These are phyloP conservation scores for Thymallus thymallus DNA, from an alignment of 2,113 vertebrate genomes.

Conservation along the genomic window DNA sequence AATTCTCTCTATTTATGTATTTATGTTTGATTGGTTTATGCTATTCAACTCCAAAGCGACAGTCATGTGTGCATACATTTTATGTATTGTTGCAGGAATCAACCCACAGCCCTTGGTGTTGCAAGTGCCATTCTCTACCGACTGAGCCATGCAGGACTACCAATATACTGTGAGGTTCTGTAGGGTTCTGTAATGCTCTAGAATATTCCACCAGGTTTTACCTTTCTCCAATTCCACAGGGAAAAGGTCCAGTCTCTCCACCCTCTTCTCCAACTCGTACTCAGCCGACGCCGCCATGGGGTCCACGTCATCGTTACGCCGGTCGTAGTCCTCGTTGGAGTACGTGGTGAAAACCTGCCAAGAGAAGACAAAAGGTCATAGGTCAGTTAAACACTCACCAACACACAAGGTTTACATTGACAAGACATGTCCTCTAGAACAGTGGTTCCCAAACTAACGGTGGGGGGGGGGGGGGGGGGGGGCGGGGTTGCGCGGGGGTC, in stretches of 20 bases:
- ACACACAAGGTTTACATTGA: not conserved
- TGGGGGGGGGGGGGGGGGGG: too few relatives aligned
- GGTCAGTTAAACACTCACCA: not conserved
- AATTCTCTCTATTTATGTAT: too few relatives aligned
- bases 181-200: conserved; percentile 19
- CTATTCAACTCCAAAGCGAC: too few relatives aligned
- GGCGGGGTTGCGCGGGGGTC: too few relatives aligned
- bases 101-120: too few relatives aligned
- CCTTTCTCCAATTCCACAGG: conserved; percentile 96
- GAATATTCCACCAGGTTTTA: conserved; percentile 40
- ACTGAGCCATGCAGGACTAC: too few relatives aligned
- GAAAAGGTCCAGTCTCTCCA: conserved; percentile 94
- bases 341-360: conserved; percentile 93
- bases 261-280: conserved; percentile 95
- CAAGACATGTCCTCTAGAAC: not conserved
- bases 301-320: conserved; percentile 93
- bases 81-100: too few relatives aligned
- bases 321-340: conserved; percentile 93
- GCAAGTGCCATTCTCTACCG: too few relatives aligned
- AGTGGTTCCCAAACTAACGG: too few relatives aligned
- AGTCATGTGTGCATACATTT: too few relatives aligned
- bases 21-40: too few relatives aligned
- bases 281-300: conserved; percentile 95
- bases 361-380: conserved; percentile 3
- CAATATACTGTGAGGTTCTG: not conserved